Conservation (phyloP, 1,140 invertebrate genomes). For the Apolygus lucorum region DNA sequence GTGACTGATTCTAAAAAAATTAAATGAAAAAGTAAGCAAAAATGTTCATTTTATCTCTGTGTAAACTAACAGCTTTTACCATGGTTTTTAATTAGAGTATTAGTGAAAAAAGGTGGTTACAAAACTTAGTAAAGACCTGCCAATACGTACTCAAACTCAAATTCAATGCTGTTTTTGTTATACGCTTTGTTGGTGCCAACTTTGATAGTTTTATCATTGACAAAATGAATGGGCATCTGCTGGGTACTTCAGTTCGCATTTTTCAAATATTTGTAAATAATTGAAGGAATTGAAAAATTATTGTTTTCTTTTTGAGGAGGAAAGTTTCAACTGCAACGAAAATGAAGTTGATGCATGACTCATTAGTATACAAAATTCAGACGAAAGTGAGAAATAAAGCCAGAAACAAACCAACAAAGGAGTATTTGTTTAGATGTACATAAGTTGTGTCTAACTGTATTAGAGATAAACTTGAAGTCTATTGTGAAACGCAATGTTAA, state of each 20-base stretch:
- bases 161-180: not conserved
- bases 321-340: no score
- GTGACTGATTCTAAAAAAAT: slow-evolving; percentile 28
- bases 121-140: slow-evolving; percentile 22
- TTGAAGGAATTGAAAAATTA: not conserved
- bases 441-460: no score
- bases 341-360: no score
- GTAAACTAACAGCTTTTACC: slow-evolving; percentile 29
- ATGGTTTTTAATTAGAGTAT: slow-evolving; percentile 28
- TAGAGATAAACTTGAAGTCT: no score
- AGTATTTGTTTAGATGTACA: no score
- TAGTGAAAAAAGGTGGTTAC: slow-evolving; percentile 12
- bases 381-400: no score
- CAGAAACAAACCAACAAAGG: no score
- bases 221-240: slow-evolving; percentile 21
- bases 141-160: slow-evolving; percentile 23
- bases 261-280: no score
- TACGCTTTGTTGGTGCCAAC: slow-evolving; percentile 21
- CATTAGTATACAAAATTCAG: no score
- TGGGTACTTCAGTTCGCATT: no score
- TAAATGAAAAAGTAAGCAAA: not conserved
- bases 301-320: slow-evolving; percentile 21
- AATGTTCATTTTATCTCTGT: slow-evolving; percentile 26
- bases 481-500: no score
- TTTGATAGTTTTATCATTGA: not conserved